Evolutionary conservation across 1,140 invertebrate species (phyloP), one percentile per base, ranked within the genome.

Genomic region (Dinoponera quadriceps): DNA sequence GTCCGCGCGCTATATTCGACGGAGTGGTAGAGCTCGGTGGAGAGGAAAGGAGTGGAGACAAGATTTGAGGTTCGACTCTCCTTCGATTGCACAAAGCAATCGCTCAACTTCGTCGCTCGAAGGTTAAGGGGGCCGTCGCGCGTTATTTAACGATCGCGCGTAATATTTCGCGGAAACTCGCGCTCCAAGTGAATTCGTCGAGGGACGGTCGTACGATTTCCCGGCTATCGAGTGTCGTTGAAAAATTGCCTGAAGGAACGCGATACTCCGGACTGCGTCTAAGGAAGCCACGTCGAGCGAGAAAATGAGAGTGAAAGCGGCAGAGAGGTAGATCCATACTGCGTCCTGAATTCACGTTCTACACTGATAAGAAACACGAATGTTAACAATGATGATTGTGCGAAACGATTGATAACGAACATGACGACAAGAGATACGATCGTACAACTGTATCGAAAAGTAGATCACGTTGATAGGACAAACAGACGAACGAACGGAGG

Each of bases 171-270:
- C 20, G 69, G 72, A 85, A 75, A 82, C 29, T 68, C 54, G 22
- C n/a, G 7, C 25, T 57, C 11, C 3, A 22, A 84, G 86, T 29
- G 63, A 77, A 74, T 57, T 77, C 16, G 59, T 11, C 22, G 25
- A 18, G 60, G n/a, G 51, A 60, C 51, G 20, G n/a, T 88, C 55
- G 83, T 88, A 88, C 59, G 87, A 88, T 85, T 88, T 88, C 87
- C 66, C 60, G 22, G 83, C 77, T 88, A 88, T 88, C 87, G 48
- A 87, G 84, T 88, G 73, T 85, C 87, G 73, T 57, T 65, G 72
- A 74, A 88, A 88, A 82, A 88, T 88, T 88, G 83, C 57, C 44
- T 49, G 55, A 85, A 88, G 73, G 83, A 87, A 88, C 86, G 78
- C 65, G 86, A 88, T 88, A 85, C 85, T 73, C 82, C 48, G 59